These are phyloP conservation scores for Choreutis nemorana DNA, from an alignment of 2,888 invertebrate species.

Conservation along the genomic window DNA sequence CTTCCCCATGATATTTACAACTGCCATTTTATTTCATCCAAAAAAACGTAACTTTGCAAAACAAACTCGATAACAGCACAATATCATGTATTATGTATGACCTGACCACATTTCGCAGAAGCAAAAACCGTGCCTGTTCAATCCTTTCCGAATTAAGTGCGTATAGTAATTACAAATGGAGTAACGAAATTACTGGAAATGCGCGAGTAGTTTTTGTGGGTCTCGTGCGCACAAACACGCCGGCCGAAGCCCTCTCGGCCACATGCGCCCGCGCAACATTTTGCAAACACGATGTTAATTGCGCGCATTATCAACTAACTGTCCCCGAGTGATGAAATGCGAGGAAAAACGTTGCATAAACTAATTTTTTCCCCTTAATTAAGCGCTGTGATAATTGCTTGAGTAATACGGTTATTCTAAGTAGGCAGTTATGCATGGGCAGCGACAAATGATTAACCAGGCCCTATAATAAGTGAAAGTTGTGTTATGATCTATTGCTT, in stretches of 20 bases:
- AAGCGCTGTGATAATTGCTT: background rate
- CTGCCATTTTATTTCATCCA: too few relatives aligned
- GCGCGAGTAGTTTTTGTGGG: conserved; percentile 33
- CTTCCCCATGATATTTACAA: too few relatives aligned
- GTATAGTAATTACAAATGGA: conserved; percentile 29
- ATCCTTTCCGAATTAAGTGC: conserved; percentile 2
- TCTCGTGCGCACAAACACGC: conserved; percentile 29
- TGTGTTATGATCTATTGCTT: conserved; percentile 30
- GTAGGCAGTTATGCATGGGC: background rate
- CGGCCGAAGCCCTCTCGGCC: too few relatives aligned
- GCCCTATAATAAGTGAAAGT: conserved; percentile 56
- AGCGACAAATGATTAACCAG: conserved; percentile 14
- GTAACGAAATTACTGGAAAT: conserved; percentile 40
- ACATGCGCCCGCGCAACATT: conserved; percentile 21
- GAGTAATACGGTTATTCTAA: background rate
- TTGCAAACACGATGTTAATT: conserved; percentile 42
- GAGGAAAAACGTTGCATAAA: conserved; percentile 44
- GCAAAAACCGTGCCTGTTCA: too few relatives aligned
- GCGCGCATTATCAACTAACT: conserved; percentile 40
- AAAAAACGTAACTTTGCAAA: too few relatives aligned
- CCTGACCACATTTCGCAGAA: too few relatives aligned
- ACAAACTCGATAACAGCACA: too few relatives aligned
- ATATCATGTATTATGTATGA: too few relatives aligned
- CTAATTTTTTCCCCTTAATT: background rate
- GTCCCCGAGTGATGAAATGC: conserved; percentile 45